A percentile compares a stretch with the other conserved stretches of the same genome.
Conservation (phyloP, 2,888 invertebrate species). For the Cephus rjabovi region DNA sequence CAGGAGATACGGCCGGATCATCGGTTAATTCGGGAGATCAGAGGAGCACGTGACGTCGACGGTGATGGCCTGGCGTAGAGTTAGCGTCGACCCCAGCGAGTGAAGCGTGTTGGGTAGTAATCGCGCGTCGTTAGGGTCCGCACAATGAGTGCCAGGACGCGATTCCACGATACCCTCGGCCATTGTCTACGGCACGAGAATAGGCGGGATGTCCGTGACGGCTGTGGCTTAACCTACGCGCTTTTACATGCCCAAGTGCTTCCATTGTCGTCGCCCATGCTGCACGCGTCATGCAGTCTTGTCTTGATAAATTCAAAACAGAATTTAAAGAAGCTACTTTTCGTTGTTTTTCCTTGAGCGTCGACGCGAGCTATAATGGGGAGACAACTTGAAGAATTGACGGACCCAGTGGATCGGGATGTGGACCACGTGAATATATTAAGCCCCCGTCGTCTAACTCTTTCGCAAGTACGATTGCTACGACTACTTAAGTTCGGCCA, state of each 20-base stretch:
- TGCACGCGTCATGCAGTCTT: too few species aligned
- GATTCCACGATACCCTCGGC: slow-evolving; percentile 44
- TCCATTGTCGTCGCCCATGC: slow-evolving; percentile 46
- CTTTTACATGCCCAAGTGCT: slow-evolving; percentile 61
- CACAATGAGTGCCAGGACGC: slow-evolving; percentile 61
- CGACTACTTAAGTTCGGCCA: neutral
- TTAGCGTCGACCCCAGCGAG: slow-evolving; percentile 1
- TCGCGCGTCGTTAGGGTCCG: slow-evolving; percentile 56
- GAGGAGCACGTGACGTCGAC: neutral
- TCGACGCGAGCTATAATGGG: too few species aligned
- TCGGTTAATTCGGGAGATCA: slow-evolving; percentile 43
- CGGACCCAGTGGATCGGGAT: too few species aligned
- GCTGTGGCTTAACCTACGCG: slow-evolving; percentile 59
- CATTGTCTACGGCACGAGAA: slow-evolving; percentile 22
- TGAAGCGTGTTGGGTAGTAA: slow-evolving; percentile 42
- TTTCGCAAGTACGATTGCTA: too few species aligned
- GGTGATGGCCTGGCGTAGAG: neutral
- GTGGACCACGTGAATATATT: too few species aligned
- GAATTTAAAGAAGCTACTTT: too few species aligned
- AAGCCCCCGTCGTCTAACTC: too few species aligned
- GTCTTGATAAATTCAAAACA: too few species aligned
- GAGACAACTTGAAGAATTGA: too few species aligned
- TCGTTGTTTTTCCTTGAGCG: too few species aligned
- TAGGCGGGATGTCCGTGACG: slow-evolving; percentile 44
- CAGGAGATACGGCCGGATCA: slow-evolving; percentile 28